phyloP scores from a whole-genome alignment of 2,113 vertebrate species.

The Eolophus roseicapilla region DNA sequence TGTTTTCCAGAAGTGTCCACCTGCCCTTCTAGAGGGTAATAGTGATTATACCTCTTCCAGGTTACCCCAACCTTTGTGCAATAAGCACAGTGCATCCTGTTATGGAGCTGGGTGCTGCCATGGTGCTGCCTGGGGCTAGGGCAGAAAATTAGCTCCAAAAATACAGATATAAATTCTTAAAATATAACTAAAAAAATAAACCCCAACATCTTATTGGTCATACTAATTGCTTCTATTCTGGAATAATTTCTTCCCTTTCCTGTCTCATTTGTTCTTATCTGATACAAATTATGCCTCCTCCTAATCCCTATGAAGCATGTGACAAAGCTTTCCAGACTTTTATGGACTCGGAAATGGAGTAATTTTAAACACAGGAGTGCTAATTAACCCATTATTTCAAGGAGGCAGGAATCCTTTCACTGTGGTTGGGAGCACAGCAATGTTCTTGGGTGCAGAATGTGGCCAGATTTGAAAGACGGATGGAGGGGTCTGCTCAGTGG shows the following conservation, averaged over 20 bases:
- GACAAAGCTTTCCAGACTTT: not conserved
- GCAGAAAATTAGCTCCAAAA: not conserved
- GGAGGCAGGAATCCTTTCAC: not conserved
- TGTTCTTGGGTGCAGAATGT: too few relatives aligned
- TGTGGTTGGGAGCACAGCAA: not conserved
- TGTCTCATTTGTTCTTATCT: not conserved
- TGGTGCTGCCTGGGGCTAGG: rapidly evolving
- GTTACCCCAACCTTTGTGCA: not conserved
- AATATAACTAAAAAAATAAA: not conserved
- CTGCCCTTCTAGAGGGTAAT: too few relatives aligned
- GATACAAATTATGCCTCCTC: not conserved
- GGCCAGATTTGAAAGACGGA: not conserved
- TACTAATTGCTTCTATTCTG: not conserved
- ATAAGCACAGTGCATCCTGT: not conserved
- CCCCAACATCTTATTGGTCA: not conserved
- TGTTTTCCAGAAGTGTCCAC: not conserved
- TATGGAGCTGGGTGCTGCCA: not conserved
- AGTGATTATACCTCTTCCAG: not conserved
- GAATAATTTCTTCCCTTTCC: not conserved
- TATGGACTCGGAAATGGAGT: not conserved
- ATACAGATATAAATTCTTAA: not conserved
- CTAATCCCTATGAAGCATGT: not conserved
- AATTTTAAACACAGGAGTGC: not conserved
- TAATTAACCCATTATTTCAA: not conserved
- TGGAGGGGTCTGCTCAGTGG: not conserved